These are phyloP conservation scores for Sterrhoptilus dennistouni DNA, from an alignment of 2,113 vertebrate species.

Conservation along the genomic window DNA sequence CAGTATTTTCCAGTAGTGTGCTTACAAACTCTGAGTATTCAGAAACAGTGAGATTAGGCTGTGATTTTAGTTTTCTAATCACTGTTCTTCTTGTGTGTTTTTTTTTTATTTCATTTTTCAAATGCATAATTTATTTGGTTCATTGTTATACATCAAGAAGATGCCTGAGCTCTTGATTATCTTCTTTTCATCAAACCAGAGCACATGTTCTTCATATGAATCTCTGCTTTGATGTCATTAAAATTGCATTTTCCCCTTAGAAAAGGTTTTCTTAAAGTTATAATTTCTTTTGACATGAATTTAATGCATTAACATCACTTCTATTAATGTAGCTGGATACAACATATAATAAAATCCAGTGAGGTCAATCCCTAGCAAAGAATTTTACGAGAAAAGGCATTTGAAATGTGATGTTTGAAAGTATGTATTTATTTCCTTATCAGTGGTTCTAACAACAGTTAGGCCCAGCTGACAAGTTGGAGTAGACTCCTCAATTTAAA, in stretches of 20 bases:
- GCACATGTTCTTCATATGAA: not conserved
- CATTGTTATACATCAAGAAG: not conserved
- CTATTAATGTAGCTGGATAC: not conserved
- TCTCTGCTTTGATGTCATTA: constrained; percentile 6
- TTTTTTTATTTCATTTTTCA: not conserved
- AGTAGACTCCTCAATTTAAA: not conserved
- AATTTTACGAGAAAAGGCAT: not conserved
- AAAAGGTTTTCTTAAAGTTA: constrained; percentile 15
- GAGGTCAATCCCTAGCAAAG: not conserved
- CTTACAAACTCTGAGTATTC: not conserved
- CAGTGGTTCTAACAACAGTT: not conserved
- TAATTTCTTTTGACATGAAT: not conserved
- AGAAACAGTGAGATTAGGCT: not conserved
- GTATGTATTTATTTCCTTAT: constrained; percentile 36
- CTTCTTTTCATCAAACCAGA: not conserved
- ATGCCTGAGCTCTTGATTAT: not conserved
- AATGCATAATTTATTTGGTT: not conserved
- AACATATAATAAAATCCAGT: not conserved
- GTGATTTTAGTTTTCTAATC: not conserved
- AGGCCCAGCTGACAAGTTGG: not conserved
- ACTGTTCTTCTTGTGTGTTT: not conserved
- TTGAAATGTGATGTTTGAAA: constrained; percentile 26
- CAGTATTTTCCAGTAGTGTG: not conserved
- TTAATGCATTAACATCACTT: constrained; percentile 16
- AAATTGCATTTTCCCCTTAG: not conserved